phyloP scores from a whole-genome alignment of 2,888 invertebrate species.

The Orthosia cruda region DNA sequence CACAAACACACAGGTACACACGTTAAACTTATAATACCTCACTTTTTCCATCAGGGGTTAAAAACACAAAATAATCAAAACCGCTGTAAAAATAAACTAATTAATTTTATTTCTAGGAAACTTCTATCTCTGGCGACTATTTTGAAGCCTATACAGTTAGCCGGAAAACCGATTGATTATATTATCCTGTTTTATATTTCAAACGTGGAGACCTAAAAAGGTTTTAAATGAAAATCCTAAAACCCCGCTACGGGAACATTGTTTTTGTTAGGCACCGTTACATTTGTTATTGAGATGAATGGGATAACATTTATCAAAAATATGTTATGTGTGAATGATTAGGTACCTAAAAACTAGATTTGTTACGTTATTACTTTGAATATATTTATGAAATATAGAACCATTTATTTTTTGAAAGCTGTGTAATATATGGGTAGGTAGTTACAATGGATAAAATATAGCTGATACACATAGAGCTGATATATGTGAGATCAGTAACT shows the following conservation, averaged over 20 bases:
- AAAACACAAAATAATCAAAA: no score
- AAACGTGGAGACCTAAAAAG: constrained; percentile 7
- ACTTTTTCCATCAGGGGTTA: no score
- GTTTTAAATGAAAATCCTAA: constrained; percentile 27
- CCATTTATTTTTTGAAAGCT: constrained; percentile 9
- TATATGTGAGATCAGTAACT: no score
- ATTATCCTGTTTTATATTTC: constrained; percentile 1
- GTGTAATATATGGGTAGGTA: not conserved
- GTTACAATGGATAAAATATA: not conserved
- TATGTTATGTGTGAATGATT: constrained; percentile 40
- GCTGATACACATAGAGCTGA: no score
- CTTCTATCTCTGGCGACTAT: not conserved
- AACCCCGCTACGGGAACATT: constrained; percentile 5
- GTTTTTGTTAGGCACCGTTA: constrained; percentile 34
- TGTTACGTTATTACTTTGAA: constrained; percentile 17
- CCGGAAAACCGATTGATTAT: not conserved
- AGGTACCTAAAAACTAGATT: constrained; percentile 33
- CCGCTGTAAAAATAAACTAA: no score
- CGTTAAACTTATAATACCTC: no score
- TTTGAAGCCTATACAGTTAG: not conserved
- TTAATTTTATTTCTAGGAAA: no score
- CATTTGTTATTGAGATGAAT: constrained; percentile 58
- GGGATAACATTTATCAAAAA: constrained; percentile 43
- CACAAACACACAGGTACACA: no score
- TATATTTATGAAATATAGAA: constrained; percentile 10